Percentiles rank a stretch among this genome's conserved stretches.
These are phyloP conservation scores for Hemichromis elongatus DNA, from an alignment of 2,113 vertebrate genomes.

Conservation along the genomic window DNA sequence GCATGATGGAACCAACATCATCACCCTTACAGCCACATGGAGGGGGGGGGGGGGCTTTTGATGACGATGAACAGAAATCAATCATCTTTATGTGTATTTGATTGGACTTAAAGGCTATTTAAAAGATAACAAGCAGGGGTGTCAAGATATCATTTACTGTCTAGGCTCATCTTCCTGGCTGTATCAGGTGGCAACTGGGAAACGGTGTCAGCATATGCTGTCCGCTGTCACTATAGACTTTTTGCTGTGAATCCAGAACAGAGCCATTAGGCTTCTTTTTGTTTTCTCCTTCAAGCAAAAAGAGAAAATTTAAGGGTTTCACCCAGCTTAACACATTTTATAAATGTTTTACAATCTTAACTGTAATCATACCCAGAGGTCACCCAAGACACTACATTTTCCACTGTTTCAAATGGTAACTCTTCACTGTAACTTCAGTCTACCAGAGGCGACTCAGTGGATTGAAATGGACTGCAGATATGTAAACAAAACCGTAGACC, in stretches of 20 bases:
- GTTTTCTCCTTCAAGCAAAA: not conserved
- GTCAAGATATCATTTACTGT: conserved; percentile 14
- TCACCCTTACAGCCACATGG: not conserved
- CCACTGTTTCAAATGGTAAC: not conserved
- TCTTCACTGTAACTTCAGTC: not conserved
- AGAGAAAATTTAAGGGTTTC: not conserved
- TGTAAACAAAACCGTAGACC: not conserved
- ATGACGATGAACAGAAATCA: not conserved
- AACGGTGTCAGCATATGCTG: not conserved
- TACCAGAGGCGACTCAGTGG: not conserved
- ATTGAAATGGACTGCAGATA: not conserved
- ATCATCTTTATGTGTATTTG: not conserved
- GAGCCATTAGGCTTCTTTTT: not conserved
- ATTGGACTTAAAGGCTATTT: not conserved
- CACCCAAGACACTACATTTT: not conserved
- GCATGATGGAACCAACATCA: not conserved
- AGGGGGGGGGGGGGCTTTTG: not conserved
- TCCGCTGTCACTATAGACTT: not conserved
- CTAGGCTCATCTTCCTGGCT: conserved; percentile 22
- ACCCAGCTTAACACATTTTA: not conserved
- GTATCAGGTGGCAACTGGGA: conserved; percentile 35
- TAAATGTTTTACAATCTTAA: not conserved
- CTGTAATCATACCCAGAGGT: not conserved
- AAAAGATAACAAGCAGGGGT: conserved; percentile 40
- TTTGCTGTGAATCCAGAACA: not conserved